Base-by-base conservation (phyloP, 2,888 invertebrate species). In the Epinotia demarniana region DNA sequence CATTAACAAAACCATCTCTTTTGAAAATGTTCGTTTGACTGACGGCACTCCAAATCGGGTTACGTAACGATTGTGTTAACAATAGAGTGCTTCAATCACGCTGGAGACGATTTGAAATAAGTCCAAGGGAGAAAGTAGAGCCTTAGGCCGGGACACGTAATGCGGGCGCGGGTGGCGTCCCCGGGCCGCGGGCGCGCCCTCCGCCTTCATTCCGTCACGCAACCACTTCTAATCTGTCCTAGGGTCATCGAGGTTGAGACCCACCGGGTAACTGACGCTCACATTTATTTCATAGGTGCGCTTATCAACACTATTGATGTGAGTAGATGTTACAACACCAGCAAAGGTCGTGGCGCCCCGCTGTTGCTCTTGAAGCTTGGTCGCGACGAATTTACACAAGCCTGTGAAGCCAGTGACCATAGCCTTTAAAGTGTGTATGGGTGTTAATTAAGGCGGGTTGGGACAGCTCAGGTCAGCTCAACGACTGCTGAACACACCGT, bases 81-180 rank as follows among this genome's bases (percentile, higher is more conserved):
- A 94, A 94, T 93, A 80, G 90, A 81, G 77, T 80, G 83, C 87
- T 90, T 93, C 92, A 90, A 92, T 92, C 92, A 90, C 79, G 80
- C 91, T 91, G 92, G 93, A 92, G 93, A 93, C 92, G 91, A 84
- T 91, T 92, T 92, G 90, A 90, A 93, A 93, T 92, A 92, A 92
- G 90, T 90, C 85, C 87, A 91, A 82, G 87, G 89, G 92, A 91
- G 93, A 93, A 93, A 93, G 93, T 90, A 84, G 82, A 82, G 89
- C 90, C 86, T 79, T 81, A 83, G 89, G 91, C 89, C 79, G 81
- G 83, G 75, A 72, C 79, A 81, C 85, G 86, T 87, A 87, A 86
- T 75, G 79, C 82, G 79, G 80, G 77, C 78, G 77, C 77, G 78
- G 75, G 76, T 67, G 77, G 78, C 75, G 46, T 72, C 69, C 67